phyloP scores from a whole-genome alignment of 2,113 vertebrate species.

The Acrocephalus arundinaceus region DNA sequence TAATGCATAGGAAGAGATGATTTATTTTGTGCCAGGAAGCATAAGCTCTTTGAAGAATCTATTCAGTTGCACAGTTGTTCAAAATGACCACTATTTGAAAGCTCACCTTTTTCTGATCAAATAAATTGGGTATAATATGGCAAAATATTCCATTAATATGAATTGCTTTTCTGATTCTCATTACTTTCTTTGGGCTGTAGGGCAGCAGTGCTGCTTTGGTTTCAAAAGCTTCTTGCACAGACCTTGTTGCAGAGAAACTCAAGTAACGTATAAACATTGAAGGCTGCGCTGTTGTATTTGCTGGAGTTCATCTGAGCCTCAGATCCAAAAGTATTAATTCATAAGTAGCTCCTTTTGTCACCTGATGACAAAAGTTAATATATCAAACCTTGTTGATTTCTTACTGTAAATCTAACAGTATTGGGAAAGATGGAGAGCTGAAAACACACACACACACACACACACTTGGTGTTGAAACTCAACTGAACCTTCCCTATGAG shows the following conservation, averaged over 20 bases:
- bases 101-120: background rate
- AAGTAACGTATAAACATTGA: background rate
- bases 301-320: background rate
- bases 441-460: background rate
- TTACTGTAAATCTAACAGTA: background rate
- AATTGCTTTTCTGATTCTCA: background rate
- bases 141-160: background rate
- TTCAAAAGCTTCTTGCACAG: background rate
- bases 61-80: background rate
- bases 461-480: background rate
- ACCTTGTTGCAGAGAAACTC: background rate
- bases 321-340: background rate
- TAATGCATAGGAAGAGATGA: background rate
- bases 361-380: background rate
- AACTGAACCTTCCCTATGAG: background rate
- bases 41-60: background rate
- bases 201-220: background rate
- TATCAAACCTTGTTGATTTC: background rate
- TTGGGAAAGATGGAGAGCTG: background rate
- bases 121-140: background rate
- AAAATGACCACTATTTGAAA: background rate
- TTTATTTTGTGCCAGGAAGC: background rate
- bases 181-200: background rate
- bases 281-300: background rate
- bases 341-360: background rate